Evolutionary conservation across 2,113 vertebrate species (phyloP), one percentile per base, ranked within the genome.

Genomic region (Caranx ignobilis): DNA sequence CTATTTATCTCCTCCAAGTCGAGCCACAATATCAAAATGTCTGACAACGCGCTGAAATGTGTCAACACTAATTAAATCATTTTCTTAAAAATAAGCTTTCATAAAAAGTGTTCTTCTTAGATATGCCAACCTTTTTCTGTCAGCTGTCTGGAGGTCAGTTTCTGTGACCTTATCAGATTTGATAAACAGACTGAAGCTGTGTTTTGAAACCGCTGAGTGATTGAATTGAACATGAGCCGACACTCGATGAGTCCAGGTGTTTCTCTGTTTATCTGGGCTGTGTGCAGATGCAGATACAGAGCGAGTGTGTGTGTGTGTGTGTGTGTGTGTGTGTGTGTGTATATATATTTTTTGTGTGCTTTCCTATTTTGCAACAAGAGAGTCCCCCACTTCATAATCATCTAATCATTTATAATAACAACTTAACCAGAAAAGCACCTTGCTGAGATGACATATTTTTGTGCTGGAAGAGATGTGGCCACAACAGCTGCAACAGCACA

Each of bases 1-100:
- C 69, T 81, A 37, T 72, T 77, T 75, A 34, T 11, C 26, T 73
- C 41, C 50, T 55, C 65, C 45, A 41, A 81, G 70, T 60, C 39
- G 11, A 60, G 73, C 32, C 41, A 66, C 48, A 60, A 71, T 11
- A 85, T 78, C 63, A 65, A 68, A 69, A 79, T 37, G 55, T 41
- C 5, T 73, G 81, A 87, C 31, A 76, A 73, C 13, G 56, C 26
- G n/a, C 63, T 56, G 63, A 65, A 77, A 88, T 77, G 54, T 77
- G 60, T 81, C 66, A 50, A 79, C 48, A 37, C n/a, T 80, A 80
- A 85, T 83, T 78, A 35, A 68, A 81, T 79, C 26, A 37, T 57
- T 55, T 45, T 48, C 47, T 75, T 48, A 15, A 77, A 71, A 50
- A 60, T 31, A 0, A 68, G 43, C 32, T 82, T 71, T 60, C 6